These are phyloP conservation scores for Stegostoma tigrinum DNA, from an alignment of 2,113 vertebrate genomes.

Conservation along the genomic window DNA sequence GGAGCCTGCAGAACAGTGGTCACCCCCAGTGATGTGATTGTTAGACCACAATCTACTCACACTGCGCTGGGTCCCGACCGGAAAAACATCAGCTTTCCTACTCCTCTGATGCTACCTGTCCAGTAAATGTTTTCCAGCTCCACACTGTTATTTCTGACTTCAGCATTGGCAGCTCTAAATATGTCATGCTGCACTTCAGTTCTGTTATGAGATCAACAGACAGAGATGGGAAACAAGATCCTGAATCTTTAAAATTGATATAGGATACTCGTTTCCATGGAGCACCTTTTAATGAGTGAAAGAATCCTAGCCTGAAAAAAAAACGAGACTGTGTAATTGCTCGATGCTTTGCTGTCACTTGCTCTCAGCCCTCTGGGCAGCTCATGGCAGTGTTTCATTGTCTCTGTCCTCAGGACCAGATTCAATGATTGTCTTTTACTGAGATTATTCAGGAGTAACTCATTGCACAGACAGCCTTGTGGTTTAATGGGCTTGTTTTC, in stretches of 20 bases:
- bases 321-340: not conserved
- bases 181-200: not conserved
- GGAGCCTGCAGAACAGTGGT: not conserved
- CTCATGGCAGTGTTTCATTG: not conserved
- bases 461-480: not conserved
- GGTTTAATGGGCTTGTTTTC: not conserved
- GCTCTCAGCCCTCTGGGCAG: not conserved
- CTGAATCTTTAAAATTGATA: not conserved
- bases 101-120: too few species aligned
- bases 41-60: not conserved
- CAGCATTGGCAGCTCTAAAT: too few species aligned
- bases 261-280: not conserved
- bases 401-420: not conserved
- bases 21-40: not conserved
- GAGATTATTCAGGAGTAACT: not conserved
- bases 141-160: too few species aligned
- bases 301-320: not conserved
- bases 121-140: too few species aligned
- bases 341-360: too few species aligned
- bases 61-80: too few species aligned
- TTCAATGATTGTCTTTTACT: not conserved
- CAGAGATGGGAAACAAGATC: not conserved
- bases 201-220: not conserved
- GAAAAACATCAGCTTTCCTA: too few species aligned
- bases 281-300: not conserved